A percentile compares a stretch with the other conserved stretches of the same genome.
phyloP scores from a whole-genome alignment of 2,797 vertebrate species.

The Ceryle rudis region DNA sequence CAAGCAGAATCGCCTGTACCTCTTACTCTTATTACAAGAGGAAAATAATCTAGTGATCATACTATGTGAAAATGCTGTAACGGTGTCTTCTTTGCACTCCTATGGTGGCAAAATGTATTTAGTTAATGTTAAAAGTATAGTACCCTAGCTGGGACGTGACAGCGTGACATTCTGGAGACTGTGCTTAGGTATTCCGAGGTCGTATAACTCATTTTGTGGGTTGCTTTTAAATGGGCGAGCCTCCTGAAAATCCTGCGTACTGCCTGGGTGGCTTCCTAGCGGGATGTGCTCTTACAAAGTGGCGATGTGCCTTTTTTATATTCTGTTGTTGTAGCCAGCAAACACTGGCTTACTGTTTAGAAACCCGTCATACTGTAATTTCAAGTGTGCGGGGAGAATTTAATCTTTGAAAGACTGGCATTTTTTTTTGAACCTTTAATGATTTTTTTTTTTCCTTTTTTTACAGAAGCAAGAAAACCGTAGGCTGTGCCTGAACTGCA shows the following conservation, averaged over 20 bases:
- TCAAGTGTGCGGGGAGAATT: not conserved
- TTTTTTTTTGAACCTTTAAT: conserved; percentile 2
- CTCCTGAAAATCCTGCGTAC: not conserved
- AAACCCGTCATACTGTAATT: not conserved
- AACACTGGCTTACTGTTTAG: conserved; percentile 23
- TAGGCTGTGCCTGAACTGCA: not conserved
- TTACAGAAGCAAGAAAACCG: not conserved
- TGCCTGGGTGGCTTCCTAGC: not conserved
- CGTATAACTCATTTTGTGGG: not conserved
- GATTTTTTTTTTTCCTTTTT: not conserved
- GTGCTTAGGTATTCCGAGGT: not conserved
- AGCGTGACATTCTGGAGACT: not conserved
- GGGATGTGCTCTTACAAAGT: not conserved
- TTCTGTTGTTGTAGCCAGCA: not conserved
- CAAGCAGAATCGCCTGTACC: not conserved
- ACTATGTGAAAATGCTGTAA: not conserved
- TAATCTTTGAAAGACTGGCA: not conserved
- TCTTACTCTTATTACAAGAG: not conserved
- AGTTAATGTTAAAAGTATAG: not conserved
- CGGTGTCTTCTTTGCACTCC: not conserved
- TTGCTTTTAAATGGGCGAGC: not conserved
- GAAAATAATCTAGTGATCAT: not conserved
- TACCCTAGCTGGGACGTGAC: not conserved
- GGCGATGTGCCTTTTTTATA: not conserved
- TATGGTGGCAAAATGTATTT: not conserved